Evolutionary conservation across 2,797 vertebrate genomes (phyloP).

Genomic region (Eulemur albifrons): DNA sequence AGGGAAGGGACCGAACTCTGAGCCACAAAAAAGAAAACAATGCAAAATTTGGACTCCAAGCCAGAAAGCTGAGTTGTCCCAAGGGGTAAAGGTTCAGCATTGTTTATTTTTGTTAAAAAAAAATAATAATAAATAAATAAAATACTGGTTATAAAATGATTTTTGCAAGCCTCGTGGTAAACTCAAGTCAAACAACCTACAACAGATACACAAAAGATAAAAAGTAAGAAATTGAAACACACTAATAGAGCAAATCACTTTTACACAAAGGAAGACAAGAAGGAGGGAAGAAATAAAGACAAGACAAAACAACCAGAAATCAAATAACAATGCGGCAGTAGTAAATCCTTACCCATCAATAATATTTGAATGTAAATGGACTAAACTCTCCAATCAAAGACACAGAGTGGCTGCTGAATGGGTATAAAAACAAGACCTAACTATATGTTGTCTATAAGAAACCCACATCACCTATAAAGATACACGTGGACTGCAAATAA

Average conservation of each 20-base stretch:
- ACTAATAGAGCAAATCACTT: not conserved
- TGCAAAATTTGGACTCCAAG: not conserved
- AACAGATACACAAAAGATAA: not conserved
- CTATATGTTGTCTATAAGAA: not conserved
- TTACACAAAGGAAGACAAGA: not conserved
- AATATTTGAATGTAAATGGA: not conserved
- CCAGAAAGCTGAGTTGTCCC: not conserved
- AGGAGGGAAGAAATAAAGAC: not conserved
- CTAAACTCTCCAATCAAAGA: not conserved
- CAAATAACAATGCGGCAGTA: not conserved
- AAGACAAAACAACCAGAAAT: not conserved
- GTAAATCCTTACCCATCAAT: not conserved
- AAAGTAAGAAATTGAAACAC: not conserved
- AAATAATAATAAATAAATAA: not conserved
- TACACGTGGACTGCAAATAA: not conserved
- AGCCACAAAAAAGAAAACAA: not conserved
- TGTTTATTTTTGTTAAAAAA: not conserved
- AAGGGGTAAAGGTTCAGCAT: not conserved
- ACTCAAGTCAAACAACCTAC: not conserved
- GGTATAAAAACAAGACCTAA: not conserved
- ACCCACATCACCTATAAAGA: not conserved
- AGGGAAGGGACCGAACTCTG: accelerated
- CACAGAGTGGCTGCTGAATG: not conserved
- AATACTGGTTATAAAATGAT: not conserved
- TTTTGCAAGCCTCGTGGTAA: not conserved